Conservation (phyloP, 2,888 invertebrate genomes). For the Fragum whitleyi region DNA sequence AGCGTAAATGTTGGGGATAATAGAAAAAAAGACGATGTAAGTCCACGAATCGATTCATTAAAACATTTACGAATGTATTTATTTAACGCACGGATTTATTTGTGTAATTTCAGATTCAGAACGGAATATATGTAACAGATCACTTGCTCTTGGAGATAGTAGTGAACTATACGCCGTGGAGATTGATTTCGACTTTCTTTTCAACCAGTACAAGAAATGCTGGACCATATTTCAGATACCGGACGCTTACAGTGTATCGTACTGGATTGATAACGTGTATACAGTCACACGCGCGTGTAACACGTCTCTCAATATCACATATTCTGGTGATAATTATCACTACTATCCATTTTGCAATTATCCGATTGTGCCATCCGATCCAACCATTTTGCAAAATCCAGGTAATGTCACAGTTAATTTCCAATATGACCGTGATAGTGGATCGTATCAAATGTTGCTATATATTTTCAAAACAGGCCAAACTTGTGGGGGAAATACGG, state of each 20-base stretch:
- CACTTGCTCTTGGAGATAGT: background rate
- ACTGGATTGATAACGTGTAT: background rate
- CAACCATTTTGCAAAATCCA: background rate
- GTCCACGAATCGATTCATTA: no score
- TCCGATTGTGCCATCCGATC: background rate
- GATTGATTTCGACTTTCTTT: background rate
- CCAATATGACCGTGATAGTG: background rate
- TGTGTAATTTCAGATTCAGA: background rate
- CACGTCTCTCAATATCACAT: background rate
- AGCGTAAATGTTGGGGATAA: no score
- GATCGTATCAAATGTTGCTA: background rate
- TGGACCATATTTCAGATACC: background rate
- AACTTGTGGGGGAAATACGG: background rate
- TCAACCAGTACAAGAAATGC: background rate
- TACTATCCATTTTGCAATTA: background rate
- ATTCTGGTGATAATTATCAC: background rate
- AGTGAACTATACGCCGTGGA: background rate
- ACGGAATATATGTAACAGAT: background rate
- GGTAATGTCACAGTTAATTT: background rate
- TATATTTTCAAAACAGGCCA: slow-evolving; percentile 5
- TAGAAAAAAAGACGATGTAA: no score
- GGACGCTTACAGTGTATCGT: slow-evolving; percentile 7
- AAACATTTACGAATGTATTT: no score
- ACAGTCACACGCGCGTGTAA: background rate
- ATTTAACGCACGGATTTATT: no score